A percentile compares a stretch with the other conserved stretches of the same genome.
phyloP scores from a whole-genome alignment of 2,888 invertebrate species.

The Calliphora vomitoria region DNA sequence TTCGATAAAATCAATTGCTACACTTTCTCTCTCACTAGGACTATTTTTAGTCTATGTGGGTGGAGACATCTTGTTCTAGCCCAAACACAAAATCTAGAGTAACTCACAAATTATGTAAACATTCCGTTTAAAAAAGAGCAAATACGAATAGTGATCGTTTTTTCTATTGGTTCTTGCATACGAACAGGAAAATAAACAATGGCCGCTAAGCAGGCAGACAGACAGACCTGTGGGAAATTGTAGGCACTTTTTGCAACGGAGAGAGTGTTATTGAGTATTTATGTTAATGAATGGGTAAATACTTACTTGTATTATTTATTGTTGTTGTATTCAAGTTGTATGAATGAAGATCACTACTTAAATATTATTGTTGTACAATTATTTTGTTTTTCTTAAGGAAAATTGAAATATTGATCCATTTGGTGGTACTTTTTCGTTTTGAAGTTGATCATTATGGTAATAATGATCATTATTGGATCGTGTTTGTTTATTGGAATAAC shows the following conservation, averaged over 20 bases:
- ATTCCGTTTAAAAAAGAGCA: conserved; percentile 19
- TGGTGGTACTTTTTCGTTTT: conserved; percentile 57
- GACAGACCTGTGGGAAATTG: conserved; percentile 23
- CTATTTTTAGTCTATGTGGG: conserved; percentile 84
- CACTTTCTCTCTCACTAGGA: conserved; percentile 73
- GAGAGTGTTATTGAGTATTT: not conserved
- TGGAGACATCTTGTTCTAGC: conserved; percentile 75
- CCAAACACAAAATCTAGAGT: conserved; percentile 19
- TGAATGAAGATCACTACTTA: conserved; percentile 44
- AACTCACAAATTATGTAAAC: conserved; percentile 44
- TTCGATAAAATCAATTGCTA: conserved; percentile 8
- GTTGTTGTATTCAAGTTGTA: not conserved
- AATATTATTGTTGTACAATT: conserved; percentile 28
- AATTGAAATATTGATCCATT: conserved; percentile 68
- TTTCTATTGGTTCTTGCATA: conserved; percentile 55
- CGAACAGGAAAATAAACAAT: conserved; percentile 60
- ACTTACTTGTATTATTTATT: conserved; percentile 19
- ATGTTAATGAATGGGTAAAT: conserved; percentile 33
- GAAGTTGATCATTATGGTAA: conserved; percentile 34
- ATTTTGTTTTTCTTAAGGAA: conserved; percentile 58
- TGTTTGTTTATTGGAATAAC: conserved; percentile 65
- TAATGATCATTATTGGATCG: conserved; percentile 31
- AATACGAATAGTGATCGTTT: not conserved
- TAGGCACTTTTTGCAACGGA: conserved; percentile 4
- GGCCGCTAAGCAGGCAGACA: conserved; percentile 48